phyloP scores from a whole-genome alignment of 2,888 invertebrate genomes.

The Lumbricus terrestris region DNA sequence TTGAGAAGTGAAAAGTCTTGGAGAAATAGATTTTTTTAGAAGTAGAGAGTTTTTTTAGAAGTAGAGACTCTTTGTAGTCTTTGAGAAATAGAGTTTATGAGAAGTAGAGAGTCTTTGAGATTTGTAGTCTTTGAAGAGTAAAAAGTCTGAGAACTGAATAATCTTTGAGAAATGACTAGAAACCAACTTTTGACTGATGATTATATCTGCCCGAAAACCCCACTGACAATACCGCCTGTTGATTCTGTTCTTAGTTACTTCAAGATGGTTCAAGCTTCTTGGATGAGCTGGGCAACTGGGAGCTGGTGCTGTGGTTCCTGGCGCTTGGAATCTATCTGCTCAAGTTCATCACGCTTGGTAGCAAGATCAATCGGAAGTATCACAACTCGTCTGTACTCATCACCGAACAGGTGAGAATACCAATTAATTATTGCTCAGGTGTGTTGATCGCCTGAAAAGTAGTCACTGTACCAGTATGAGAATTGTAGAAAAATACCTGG shows the following conservation, averaged over 20 bases:
- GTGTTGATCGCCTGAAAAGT: no score
- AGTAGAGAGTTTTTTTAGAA: no score
- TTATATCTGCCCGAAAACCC: no score
- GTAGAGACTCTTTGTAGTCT: no score
- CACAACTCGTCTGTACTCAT: constrained; percentile 89
- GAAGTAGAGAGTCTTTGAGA: no score
- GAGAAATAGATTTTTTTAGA: no score
- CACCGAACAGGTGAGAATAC: constrained; percentile 81
- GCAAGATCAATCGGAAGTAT: constrained; percentile 88
- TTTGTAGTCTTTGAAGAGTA: background rate
- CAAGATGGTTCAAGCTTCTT: constrained; percentile 59
- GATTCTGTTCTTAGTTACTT: constrained; percentile 50
- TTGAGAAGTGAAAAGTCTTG: no score
- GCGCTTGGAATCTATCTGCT: constrained; percentile 85
- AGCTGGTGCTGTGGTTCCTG: constrained; percentile 84
- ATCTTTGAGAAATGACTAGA: background rate
- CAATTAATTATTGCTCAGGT: background rate
- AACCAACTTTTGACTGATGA: background rate
- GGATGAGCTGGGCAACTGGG: constrained; percentile 65
- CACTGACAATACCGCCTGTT: background rate
- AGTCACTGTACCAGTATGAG: no score
- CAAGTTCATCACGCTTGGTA: constrained; percentile 88
- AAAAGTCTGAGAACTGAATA: background rate
- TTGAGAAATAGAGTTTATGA: no score
- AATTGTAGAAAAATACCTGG: no score